Base-by-base conservation (phyloP, 2,113 vertebrate species). In the Deroptyus accipitrinus region DNA sequence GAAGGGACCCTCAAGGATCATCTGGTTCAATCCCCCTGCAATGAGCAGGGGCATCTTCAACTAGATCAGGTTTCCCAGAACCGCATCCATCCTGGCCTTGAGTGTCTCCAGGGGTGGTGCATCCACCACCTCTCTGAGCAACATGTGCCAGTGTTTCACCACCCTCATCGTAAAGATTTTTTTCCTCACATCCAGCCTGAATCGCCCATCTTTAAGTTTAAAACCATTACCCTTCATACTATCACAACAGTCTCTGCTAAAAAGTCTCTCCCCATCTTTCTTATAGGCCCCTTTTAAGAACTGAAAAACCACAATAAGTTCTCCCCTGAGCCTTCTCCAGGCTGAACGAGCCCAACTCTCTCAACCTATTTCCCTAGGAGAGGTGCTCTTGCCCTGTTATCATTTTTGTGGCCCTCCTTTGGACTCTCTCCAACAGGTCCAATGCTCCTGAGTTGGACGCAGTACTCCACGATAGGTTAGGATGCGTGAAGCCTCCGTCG, bases 21-120 rank as follows among this genome's bases (percentile, higher is more conserved):
- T 17, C 6, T 10, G 2, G 5, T 7, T 31, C 46, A 63, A 27
- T 0, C 5, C 17, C 17, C 10, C 48, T 75, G 41, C 27, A 31
- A 25, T 14, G 22, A 18, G 17, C 46, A 91, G 54, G 14, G 41
- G 20, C 69, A 55, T 8, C n/a, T 75, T 49, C n/a, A 6, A 33
- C 7, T 20, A 37, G 14, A 27, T 25, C n/a, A 62, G 11, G 9
- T 9, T 61, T 37, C 8, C 30, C 68, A 52, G 11, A 9, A 6
- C 12, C 4, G 6, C 30, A 17, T 68, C 25, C 15, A 69, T 1
- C 30, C 22, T 42, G 12, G 3, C 14, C 54, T 55, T 1, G 24
- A 92, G 9, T 12, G 24, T 7, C 62, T 7, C 23, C 63, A 0
- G 1, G n/a, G 18, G 35, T 20, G 8, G 12, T 6, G 9, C 41